Evolutionary conservation across 2,888 invertebrate genomes (phyloP).

Genomic region (Plebejus argus): DNA sequence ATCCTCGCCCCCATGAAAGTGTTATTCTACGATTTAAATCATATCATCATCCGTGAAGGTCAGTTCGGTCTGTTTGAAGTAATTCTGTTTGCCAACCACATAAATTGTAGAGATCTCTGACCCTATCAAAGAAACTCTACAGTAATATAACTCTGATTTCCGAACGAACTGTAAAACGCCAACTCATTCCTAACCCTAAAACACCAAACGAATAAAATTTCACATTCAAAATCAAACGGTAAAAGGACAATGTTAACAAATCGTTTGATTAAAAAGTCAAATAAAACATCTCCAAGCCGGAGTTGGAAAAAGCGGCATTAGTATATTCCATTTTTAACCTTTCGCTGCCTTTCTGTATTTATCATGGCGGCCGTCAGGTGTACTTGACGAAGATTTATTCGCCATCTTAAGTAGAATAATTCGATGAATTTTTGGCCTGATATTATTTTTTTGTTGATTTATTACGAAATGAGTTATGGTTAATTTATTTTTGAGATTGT

Average conservation of each 20-base stretch:
- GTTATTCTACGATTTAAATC: no score
- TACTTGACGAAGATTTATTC: slow-evolving; percentile 71
- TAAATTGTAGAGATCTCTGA: no score
- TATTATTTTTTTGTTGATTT: slow-evolving; percentile 36
- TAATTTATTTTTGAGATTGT: not conserved
- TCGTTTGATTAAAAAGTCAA: slow-evolving; percentile 11
- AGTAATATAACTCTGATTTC: no score
- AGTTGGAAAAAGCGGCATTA: slow-evolving; percentile 38
- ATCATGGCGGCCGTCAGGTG: slow-evolving; percentile 65
- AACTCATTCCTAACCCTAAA: not conserved
- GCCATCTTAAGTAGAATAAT: slow-evolving; percentile 60
- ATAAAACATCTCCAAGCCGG: slow-evolving; percentile 1
- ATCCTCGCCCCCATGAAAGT: no score
- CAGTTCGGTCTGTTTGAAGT: no score
- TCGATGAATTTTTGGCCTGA: slow-evolving; percentile 58
- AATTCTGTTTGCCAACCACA: no score
- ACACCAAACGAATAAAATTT: not conserved
- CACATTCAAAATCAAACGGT: not conserved
- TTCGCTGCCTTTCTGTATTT: slow-evolving; percentile 49
- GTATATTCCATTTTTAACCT: slow-evolving; percentile 56
- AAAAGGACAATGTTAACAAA: slow-evolving; percentile 17
- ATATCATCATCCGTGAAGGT: no score
- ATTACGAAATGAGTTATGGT: slow-evolving; percentile 11
- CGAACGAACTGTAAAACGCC: not conserved
- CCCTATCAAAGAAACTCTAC: not conserved